phyloP scores from a whole-genome alignment of 2,113 vertebrate genomes.

The Oncorhynchus clarkii region DNA sequence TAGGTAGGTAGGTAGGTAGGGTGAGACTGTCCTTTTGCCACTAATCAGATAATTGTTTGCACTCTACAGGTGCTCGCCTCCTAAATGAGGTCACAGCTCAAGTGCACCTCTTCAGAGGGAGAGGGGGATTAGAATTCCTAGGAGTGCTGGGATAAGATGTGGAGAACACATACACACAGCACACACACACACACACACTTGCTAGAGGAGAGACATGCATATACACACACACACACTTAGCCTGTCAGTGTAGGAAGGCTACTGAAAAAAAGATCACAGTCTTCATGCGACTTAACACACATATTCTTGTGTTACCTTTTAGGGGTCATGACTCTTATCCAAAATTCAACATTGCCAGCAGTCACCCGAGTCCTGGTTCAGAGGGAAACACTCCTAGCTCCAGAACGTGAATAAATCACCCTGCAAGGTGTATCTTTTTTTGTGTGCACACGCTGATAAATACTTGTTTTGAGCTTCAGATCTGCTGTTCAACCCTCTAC shows the following conservation, averaged over 20 bases:
- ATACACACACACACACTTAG: constrained; percentile 20
- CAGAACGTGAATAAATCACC: neutral
- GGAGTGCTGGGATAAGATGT: constrained; percentile 24
- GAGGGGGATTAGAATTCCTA: constrained; percentile 81
- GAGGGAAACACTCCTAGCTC: too few species aligned
- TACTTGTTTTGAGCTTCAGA: too few species aligned
- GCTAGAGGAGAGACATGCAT: neutral
- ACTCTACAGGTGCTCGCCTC: constrained; percentile 87
- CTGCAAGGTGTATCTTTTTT: neutral
- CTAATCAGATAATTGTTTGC: constrained; percentile 95
- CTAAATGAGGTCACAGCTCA: constrained; percentile 94
- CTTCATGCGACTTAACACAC: constrained; percentile 1
- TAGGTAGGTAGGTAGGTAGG: constrained; percentile 71
- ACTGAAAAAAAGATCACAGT: neutral
- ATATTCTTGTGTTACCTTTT: neutral
- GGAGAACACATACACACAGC: constrained; percentile 24
- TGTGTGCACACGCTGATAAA: neutral
- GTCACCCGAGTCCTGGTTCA: too few species aligned
- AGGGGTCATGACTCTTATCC: too few species aligned
- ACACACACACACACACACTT: neutral
- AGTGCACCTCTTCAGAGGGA: constrained; percentile 84
- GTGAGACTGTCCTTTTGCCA: constrained; percentile 81
- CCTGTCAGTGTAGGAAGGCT: neutral
- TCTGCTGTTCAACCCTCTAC: neutral
- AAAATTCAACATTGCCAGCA: too few species aligned